phyloP scores from a whole-genome alignment of 2,113 vertebrate species.

The Gymnarchus niloticus region DNA sequence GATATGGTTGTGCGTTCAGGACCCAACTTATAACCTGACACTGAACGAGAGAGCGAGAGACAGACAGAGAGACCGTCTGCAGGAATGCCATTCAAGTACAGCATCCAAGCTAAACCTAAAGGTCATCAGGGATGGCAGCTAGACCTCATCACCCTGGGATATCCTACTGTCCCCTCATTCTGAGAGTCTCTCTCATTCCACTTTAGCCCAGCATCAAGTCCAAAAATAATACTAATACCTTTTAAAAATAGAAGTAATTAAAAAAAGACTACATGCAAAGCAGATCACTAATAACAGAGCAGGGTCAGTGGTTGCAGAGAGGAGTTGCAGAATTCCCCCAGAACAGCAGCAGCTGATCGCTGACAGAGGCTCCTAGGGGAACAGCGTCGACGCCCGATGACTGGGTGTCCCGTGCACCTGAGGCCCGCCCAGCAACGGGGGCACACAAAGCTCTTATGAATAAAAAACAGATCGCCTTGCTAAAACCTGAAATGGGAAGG shows the following conservation, averaged over 20 bases:
- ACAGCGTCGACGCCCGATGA: no score
- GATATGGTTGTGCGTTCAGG: not conserved
- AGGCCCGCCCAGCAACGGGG: no score
- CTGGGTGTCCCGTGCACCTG: no score
- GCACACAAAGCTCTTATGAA: no score
- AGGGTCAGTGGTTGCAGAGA: not conserved
- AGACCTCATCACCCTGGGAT: not conserved
- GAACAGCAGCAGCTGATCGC: not conserved
- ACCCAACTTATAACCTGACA: not conserved
- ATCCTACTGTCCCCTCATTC: not conserved
- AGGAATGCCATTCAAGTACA: not conserved
- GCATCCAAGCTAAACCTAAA: slow-evolving; percentile 15
- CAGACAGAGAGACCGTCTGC: not conserved
- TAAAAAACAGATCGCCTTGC: no score
- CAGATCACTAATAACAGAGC: not conserved
- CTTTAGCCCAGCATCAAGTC: not conserved
- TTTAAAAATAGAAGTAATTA: slow-evolving; percentile 2
- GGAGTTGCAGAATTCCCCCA: not conserved
- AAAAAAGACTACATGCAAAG: not conserved
- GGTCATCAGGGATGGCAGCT: not conserved
- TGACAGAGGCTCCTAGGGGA: not conserved
- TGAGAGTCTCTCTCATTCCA: not conserved
- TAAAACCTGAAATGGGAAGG: no score
- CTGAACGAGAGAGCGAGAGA: not conserved
- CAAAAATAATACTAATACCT: slow-evolving; percentile 1